A percentile compares a stretch with the other conserved stretches of the same genome.
Conservation (phyloP, 2,888 invertebrate species). For the Pterobdella sp. region DNA sequence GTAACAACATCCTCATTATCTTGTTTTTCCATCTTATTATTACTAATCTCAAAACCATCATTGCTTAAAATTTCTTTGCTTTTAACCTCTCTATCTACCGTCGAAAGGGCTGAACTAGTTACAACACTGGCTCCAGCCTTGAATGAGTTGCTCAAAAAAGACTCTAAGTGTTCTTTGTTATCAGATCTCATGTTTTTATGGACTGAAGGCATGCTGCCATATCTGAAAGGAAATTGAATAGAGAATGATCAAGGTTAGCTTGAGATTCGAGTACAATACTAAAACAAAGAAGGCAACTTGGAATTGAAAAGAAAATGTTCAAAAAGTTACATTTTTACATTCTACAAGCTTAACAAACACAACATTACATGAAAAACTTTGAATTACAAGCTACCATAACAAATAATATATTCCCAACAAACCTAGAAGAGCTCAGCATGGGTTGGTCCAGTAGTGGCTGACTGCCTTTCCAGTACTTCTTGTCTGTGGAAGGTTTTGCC, state of each 20-base stretch:
- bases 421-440: no score
- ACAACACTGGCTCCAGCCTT: not conserved
- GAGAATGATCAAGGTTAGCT: no score
- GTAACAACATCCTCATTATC: not conserved
- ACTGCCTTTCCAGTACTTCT: not conserved
- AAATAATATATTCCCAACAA: no score
- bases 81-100: no score
- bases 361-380: no score
- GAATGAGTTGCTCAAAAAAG: not conserved
- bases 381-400: no score
- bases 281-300: no score
- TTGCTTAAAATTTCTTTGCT: no score
- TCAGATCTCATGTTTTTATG: not conserved
- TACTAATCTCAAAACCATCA: not conserved
- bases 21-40: not conserved
- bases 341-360: not conserved
- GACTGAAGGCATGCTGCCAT: slow-evolving; percentile 14
- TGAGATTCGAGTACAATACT: no score
- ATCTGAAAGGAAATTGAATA: not conserved
- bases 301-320: not conserved
- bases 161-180: not conserved
- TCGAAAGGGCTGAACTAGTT: no score
- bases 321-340: not conserved
- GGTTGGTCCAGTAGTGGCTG: slow-evolving; percentile 1
- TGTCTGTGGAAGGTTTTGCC: not conserved